phyloP scores from a whole-genome alignment of 1,140 invertebrate species.

The Propsilocerus akamusi region DNA sequence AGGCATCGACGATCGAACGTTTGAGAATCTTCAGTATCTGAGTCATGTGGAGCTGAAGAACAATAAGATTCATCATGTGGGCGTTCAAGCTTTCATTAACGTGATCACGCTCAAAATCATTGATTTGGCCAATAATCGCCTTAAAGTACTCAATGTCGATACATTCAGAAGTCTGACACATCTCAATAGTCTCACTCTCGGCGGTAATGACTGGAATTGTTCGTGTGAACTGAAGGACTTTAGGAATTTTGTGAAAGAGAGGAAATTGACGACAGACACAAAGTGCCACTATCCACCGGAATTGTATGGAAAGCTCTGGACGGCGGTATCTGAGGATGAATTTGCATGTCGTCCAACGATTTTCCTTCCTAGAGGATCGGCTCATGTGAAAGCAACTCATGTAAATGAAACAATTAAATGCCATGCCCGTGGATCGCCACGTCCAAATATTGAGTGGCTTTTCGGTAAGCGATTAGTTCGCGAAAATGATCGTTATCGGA shows the following conservation, averaged over 20 bases:
- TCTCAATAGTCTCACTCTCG: constrained; percentile 52
- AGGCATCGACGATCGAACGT: constrained; percentile 49
- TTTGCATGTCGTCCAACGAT: constrained; percentile 74
- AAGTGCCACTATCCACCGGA: constrained; percentile 45
- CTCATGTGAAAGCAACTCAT: constrained; percentile 34
- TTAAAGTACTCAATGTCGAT: constrained; percentile 38
- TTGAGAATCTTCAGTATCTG: constrained; percentile 50
- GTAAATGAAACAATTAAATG: constrained; percentile 56
- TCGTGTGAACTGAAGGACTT: constrained; percentile 67
- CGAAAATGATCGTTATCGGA: not conserved
- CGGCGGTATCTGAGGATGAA: constrained; percentile 42
- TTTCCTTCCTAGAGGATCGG: constrained; percentile 29
- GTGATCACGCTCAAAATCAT: constrained; percentile 44
- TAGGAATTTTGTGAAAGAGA: constrained; percentile 49
- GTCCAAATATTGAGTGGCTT: constrained; percentile 56
- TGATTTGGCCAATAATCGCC: constrained; percentile 48
- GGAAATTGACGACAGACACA: constrained; percentile 48
- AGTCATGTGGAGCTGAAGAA: constrained; percentile 57
- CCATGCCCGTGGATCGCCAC: constrained; percentile 53
- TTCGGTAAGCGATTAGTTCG: constrained; percentile 29
- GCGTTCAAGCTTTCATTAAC: constrained; percentile 48
- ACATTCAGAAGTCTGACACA: constrained; percentile 37
- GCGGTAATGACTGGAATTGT: constrained; percentile 74
- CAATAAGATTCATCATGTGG: constrained; percentile 49
- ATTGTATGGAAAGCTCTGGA: constrained; percentile 48